These are phyloP conservation scores for Drosophila mayaguana DNA, from an alignment of 2,888 invertebrate species.

Conservation along the genomic window DNA sequence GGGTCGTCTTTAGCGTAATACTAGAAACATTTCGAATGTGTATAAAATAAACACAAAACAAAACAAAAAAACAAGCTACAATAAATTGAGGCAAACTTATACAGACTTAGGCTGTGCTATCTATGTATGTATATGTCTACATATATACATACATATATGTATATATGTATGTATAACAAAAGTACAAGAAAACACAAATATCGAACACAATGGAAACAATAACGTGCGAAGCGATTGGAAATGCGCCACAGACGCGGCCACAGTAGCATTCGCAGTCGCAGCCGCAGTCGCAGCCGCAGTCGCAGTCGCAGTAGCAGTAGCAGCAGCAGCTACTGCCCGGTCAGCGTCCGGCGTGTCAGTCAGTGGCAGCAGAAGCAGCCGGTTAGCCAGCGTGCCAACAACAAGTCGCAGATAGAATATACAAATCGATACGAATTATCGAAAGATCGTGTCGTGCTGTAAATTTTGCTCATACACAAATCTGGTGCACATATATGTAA, in stretches of 20 bases:
- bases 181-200: constrained; percentile 78
- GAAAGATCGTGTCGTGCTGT: constrained; percentile 46
- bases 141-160: constrained; percentile 23
- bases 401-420: constrained; percentile 57
- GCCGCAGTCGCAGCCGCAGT: constrained; percentile 13
- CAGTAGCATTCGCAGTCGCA: constrained; percentile 23
- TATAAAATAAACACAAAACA: constrained; percentile 74
- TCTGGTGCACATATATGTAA: background rate
- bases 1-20: constrained; percentile 44
- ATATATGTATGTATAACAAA: constrained; percentile 60
- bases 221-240: constrained; percentile 81
- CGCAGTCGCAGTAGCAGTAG: constrained; percentile 1
- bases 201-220: constrained; percentile 82
- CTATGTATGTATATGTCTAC: background rate
- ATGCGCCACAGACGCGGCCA: constrained; percentile 61
- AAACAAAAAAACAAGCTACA: constrained; percentile 55
- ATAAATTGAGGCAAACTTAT: constrained; percentile 74
- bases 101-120: constrained; percentile 18
- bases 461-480: constrained; percentile 1
- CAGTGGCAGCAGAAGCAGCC: constrained; percentile 66
- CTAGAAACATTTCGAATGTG: constrained; percentile 60
- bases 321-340: constrained; percentile 41
- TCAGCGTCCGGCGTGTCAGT: constrained; percentile 72
- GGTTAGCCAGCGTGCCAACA: constrained; percentile 66
- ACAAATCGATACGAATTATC: constrained; percentile 81